phyloP scores from a whole-genome alignment of 1,140 invertebrate genomes.

The Dolichoris vasculosae region DNA sequence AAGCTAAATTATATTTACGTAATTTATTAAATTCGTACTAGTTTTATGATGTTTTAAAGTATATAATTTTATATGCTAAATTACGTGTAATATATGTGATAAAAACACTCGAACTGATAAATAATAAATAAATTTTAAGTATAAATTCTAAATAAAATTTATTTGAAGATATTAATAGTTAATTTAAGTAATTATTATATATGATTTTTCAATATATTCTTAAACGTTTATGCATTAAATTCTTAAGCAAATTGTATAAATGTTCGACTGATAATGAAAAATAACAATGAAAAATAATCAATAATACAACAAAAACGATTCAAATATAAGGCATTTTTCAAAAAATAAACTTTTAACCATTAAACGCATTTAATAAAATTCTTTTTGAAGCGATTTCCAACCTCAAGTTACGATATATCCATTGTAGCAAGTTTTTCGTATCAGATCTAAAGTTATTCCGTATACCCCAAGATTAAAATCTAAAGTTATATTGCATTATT shows the following conservation, averaged over 20 bases:
- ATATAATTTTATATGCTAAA: too few relatives aligned
- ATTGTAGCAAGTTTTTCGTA: background rate
- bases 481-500: conserved; percentile 45
- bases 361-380: too few relatives aligned
- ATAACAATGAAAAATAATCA: background rate
- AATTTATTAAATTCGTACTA: too few relatives aligned
- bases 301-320: background rate
- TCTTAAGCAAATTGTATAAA: too few relatives aligned
- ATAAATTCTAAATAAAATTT: too few relatives aligned
- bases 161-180: too few relatives aligned
- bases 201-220: background rate
- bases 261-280: too few relatives aligned
- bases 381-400: background rate
- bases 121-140: too few relatives aligned
- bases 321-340: background rate
- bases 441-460: conserved; percentile 32
- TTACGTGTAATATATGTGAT: too few relatives aligned
- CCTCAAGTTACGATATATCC: background rate
- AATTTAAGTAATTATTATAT: too few relatives aligned
- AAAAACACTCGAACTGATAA: too few relatives aligned
- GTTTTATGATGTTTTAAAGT: too few relatives aligned
- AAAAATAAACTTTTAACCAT: background rate
- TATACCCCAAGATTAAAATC: conserved; percentile 29
- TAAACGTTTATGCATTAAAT: background rate
- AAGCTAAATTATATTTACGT: background rate